Evolutionary conservation across 2,888 invertebrate genomes (phyloP), one percentile per base, ranked within the genome.

Genomic region (Thecophora atra): DNA sequence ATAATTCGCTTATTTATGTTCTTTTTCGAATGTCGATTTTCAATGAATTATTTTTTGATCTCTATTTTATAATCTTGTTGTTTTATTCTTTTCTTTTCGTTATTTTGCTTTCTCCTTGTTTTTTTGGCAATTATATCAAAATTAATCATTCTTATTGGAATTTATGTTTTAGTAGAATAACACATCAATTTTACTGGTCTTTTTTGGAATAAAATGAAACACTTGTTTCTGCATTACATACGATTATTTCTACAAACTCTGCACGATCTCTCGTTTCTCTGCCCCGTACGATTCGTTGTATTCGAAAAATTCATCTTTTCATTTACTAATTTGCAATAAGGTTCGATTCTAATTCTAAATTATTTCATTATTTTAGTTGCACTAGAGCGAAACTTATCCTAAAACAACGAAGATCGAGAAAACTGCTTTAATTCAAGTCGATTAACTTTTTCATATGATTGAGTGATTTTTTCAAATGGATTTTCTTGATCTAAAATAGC

Each of bases 291-390:
- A 81, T 81, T 81, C 81, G 81, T 81, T 81, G 81, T 81, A 79
- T 81, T 80, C 77, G 82, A 81, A 81, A n/a, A 82, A 82, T 80
- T 80, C 77, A 76, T 73, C 64, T 73, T 51, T 65, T 76, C 62
- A 17, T 73, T 54, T 75, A 37, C 17, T 56, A 51, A 37, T 37
- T 37, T 8, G 6, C 11, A 37, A 2, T 37, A 37, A 37, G 8
- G 11, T 8, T 37, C 7, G 37, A 37, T 37, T 37, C 2, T 1
- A 37, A 37, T 37, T 1, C 37, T 37, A 37, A 37, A 11, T 37
- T 37, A 1, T 37, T 37, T n/a, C 5, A 54, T 11, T 21, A n/a
- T 8, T 37, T 37, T 1, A 8, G 11, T 37, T 37, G 37, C 37
- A 37, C 37, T 47, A 8, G 26, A 60, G 60, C 24, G 17, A 15